Percentiles rank a stretch among this genome's conserved stretches.
Evolutionary conservation across 2,888 invertebrate genomes (phyloP).

Genomic region (Phalera bucephala): DNA sequence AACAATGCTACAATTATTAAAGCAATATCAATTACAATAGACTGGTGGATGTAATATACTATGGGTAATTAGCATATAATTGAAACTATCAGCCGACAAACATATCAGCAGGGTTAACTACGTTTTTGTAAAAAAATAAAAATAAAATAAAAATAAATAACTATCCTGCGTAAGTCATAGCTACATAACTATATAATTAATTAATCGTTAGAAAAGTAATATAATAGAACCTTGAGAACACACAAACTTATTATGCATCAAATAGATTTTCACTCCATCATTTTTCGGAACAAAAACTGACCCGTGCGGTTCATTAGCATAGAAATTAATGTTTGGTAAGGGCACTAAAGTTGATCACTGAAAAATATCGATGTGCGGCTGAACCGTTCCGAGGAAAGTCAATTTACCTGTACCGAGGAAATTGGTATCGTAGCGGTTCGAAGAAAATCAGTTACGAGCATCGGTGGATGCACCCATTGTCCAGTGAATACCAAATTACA

Average conservation of each 20-base stretch:
- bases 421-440: too few species aligned
- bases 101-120: constrained; percentile 47
- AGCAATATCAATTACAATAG: constrained; percentile 20
- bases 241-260: too few species aligned
- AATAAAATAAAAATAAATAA: too few species aligned
- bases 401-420: constrained; percentile 28
- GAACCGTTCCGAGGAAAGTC: constrained; percentile 10
- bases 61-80: constrained; percentile 42
- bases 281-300: too few species aligned
- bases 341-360: constrained; percentile 14
- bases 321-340: constrained; percentile 20
- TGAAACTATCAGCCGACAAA: constrained; percentile 36
- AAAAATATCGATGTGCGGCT: constrained; percentile 19
- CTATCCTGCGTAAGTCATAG: constrained; percentile 21
- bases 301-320: constrained; percentile 11
- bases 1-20: constrained; percentile 5
- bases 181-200: background rate
- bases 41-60: constrained; percentile 24
- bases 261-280: too few species aligned
- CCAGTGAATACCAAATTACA: background rate
- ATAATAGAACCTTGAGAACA: too few species aligned
- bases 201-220: constrained; percentile 11
- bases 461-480: constrained; percentile 13
- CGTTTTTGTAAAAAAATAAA: too few species aligned
- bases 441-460: constrained; percentile 26